Evolutionary conservation across 1,140 invertebrate genomes (phyloP), one percentile per base, ranked within the genome.

Genomic region (Tetramorium parvispinum): DNA sequence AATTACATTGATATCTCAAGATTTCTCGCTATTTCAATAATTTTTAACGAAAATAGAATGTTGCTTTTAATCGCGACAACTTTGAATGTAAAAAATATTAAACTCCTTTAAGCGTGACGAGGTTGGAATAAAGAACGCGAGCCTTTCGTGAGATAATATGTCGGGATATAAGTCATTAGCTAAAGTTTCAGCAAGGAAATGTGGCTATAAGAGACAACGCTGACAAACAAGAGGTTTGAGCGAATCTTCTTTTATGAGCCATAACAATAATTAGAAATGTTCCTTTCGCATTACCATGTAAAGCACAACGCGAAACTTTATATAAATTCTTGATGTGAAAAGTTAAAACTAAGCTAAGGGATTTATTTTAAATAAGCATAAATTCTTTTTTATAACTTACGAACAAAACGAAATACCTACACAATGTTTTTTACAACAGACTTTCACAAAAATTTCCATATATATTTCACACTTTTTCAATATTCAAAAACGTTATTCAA

Each of bases 181-280:
- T 0, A n/a, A 83, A 73, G 40, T 83, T 83, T 13, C 18, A 83
- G 13, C 18, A 59, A 37, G 18, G 8, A 73, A 73, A 83, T 73
- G 59, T 82, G 46, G 40, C 24, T 73, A 43, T 46, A 57, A 57
- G 40, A 11, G 53, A 57, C 53, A 46, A 46, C 51, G 49, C 13
- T 13, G 40, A n/a, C 40, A 46, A 73, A 51, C 18, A 46, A 49
- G 40, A 49, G 24, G 4, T 1, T 37, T n/a, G 24, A 7, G 2
- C 37, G 24, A 57, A 73, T 73, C 53, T 51, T 83, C 24, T 71
- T 79, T 82, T 57, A 70, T 37, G 51, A 70, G 51, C 11, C 6
- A 79, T 82, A 82, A 83, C 18, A 43, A 73, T 73, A 73, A 83
- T 83, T 73, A 83, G 53, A 83, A 61, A 73, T 21, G 68, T 83